A percentile compares a stretch with the other conserved stretches of the same genome.
phyloP scores from a whole-genome alignment of 2,113 vertebrate genomes.

The Leucosticte australis region DNA sequence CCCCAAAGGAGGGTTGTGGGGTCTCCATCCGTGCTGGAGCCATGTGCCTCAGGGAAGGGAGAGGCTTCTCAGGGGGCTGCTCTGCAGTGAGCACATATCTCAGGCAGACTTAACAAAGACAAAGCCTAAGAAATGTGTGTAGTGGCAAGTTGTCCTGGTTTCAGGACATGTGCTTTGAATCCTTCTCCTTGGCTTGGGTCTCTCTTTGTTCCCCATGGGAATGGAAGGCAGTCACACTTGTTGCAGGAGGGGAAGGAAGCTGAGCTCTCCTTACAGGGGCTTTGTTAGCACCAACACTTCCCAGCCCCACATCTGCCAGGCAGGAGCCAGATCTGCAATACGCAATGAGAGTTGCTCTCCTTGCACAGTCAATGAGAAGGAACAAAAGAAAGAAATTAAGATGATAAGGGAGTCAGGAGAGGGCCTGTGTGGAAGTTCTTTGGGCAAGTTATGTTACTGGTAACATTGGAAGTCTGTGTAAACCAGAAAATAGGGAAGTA shows the following conservation, averaged over 20 bases:
- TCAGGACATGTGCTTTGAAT: neutral
- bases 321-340: neutral
- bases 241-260: neutral
- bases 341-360: neutral
- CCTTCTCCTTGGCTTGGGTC: neutral
- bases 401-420: neutral
- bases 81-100: neutral
- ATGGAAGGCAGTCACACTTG: neutral
- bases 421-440: neutral
- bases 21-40: accelerated
- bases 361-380: neutral
- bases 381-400: neutral
- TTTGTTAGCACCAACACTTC: neutral
- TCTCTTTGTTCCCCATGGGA: neutral
- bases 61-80: neutral
- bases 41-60: neutral
- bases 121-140: neutral
- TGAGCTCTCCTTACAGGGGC: neutral
- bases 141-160: neutral
- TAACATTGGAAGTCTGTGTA: neutral
- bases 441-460: neutral
- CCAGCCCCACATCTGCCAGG: neutral
- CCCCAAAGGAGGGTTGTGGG: neutral
- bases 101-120: neutral
- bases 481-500: neutral